Base-by-base conservation (phyloP, 2,113 vertebrate species). In the Cynocephalus volans region DNA sequence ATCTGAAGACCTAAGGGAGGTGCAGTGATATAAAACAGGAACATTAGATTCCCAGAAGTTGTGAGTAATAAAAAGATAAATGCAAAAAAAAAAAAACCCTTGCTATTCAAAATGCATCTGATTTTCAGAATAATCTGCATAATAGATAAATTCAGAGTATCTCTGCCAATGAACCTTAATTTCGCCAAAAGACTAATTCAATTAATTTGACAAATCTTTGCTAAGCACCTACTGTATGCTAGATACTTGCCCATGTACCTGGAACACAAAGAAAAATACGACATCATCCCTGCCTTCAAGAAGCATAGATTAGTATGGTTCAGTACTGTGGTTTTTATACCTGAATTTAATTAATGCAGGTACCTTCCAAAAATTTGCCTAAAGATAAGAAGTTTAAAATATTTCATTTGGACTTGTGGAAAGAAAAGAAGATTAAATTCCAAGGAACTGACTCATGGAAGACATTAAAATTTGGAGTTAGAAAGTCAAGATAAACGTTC, bases 51-150 rank as follows among this genome's bases (percentile, higher is more conserved):
- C 64, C 45, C 52, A 96, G 75, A 96, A 95, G 15, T 58, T 92
- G 64, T 70, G 80, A 88, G 85, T 88, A 90, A 92, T 76, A 75
- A 56, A 26, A 94, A 94, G n/a, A 93, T 90, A 97, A 97, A 77
- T 73, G 13, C 69, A 65, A 50, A 54, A 26, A 58, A 73, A 79
- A 65, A 50, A 54, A 26, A 58, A 73, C 72, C 60, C 75, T 12
- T 70, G 26, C n/a, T 60, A 75, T 88, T 93, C 81, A 36, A 91
- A 94, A 93, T 91, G 56, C 26, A 69, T 73, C 36, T 81, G 33
- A 90, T 88, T 92, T 93, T 69, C 28, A 41, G 56, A 93, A 80
- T 90, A 75, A 67, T 85, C 52, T 76, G n/a, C 18, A 70, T 13
- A 36, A 82, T 8, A 75, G 67, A 93, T 67, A 6, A 92, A 85